Base-by-base conservation (phyloP, 2,113 vertebrate species). In the Coturnix japonica region DNA sequence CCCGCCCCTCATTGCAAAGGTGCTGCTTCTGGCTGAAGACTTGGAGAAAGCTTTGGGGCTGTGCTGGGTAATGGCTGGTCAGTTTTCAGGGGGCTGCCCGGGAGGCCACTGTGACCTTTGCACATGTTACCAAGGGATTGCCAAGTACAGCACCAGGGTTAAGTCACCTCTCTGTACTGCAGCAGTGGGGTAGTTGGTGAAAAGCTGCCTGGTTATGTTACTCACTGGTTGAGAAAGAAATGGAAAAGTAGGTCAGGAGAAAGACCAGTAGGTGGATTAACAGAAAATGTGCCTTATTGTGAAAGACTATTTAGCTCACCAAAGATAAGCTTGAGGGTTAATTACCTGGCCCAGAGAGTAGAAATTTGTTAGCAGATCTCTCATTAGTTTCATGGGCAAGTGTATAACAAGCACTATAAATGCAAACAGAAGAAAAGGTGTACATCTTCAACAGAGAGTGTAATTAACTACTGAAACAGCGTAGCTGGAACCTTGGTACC, bases 251-350 rank as follows among this genome's bases (percentile, higher is more conserved):
- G 12, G 9, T 74, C 66, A 88, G 46, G 69, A 63, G 56, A 41
- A 85, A 74, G 88, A 90, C 9, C 21, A 49, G 46, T 13, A 20
- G 28, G 33, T 80, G 23, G 16, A 54, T 88, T 83, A 88, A 81
- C 25, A 85, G 64, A 83, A 87, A 81, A 17, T 43, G 43, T 67
- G 14, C 51, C 41, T 71, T 66, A 16, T 82, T 81, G 56, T 85
- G 41, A 54, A 81, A 85, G 57, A 41, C 75, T 44, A 25, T 67
- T 82, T 72, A 73, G 72, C 44, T 90, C 81, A 84, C 94, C 75
- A 73, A 63, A 94, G 64, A 60, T 46, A 66, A 88, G 33, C 14
- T 85, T 39, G 65, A 60, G 67, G 15, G 67, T 85, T 91, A 85
- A 95, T 93, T 72, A 76, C 28, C 14, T 90, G 72, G 69, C 35